Evolutionary conservation across 2,113 vertebrate species (phyloP), one percentile per base, ranked within the genome.

Genomic region (Callaeas wilsoni): DNA sequence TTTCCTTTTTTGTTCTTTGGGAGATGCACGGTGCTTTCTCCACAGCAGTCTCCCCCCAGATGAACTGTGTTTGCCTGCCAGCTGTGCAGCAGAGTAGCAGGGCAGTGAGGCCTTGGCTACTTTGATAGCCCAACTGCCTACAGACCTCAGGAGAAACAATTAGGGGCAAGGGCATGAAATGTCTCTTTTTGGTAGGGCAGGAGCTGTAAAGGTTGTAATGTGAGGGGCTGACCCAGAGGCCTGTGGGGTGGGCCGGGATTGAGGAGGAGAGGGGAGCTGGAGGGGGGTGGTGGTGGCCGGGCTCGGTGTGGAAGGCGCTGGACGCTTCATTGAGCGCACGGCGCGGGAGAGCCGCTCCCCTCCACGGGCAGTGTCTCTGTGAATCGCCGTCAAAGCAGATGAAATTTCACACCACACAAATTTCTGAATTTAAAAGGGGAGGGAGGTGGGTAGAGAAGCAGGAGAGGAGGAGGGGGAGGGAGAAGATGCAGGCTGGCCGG

Each of bases 341-440:
- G 79, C 12, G 4, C 79, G 15, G 88, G 62, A 35, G 2, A 89
- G 63, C 74, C 44, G 50, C 86, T 93, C 73, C 63, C 47, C 64
- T 92, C 84, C 12, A 71, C 53, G 55, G 94, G 85, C 90, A 93
- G 74, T 21, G 87, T 85, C 90, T 77, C 90, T 44, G 47, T 55
- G 85, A 95, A 92, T 95, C 4, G 46, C 70, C 39, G 4, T 93
- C 88, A 84, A 91, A 82, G 90, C 59, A 56, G 71, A 84, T 39
- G 83, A 90, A 32, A 90, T 88, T 97, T 95, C 93, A 96, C 74
- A 93, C 95, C 92, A 89, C 92, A 79, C 80, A 82, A 68, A 82
- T 94, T 87, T 84, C 55, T 90, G 85, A 88, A 96, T 96, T 93
- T 82, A 75, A 84, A 96, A 88, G 73, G 73, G 76, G 80, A 94